These are phyloP conservation scores for Dynastes hyllus DNA, from an alignment of 2,888 invertebrate genomes.

Conservation along the genomic window DNA sequence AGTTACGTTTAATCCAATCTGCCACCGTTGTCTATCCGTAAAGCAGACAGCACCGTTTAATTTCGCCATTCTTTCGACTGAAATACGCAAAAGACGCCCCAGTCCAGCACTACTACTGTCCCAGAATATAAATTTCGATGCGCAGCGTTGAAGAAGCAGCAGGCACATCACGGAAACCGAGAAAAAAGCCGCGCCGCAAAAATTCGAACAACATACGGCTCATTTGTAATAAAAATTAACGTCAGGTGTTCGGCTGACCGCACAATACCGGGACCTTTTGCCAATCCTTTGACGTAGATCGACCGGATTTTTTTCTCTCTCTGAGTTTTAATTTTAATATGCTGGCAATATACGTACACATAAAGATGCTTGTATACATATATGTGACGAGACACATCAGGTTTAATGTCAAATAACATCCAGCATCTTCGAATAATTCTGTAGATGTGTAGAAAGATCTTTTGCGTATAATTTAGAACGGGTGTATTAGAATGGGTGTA, in stretches of 20 bases:
- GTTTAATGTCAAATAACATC: too few relatives aligned
- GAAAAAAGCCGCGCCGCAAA: slow-evolving; percentile 24
- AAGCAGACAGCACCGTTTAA: slow-evolving; percentile 6
- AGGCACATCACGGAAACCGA: slow-evolving; percentile 27
- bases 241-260: slow-evolving; percentile 40
- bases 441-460: too few relatives aligned
- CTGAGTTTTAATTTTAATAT: slow-evolving; percentile 29
- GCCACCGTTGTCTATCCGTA: slow-evolving; percentile 5
- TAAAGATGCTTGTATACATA: neutral
- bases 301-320: neutral
- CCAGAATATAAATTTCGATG: slow-evolving; percentile 41
- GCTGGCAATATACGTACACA: neutral
- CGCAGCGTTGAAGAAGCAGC: slow-evolving; percentile 10
- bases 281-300: slow-evolving; percentile 46
- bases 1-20: slow-evolving; percentile 9
- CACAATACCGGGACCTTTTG: slow-evolving; percentile 42
- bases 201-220: slow-evolving; percentile 41
- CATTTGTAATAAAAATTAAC: slow-evolving; percentile 47
- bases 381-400: too few relatives aligned
- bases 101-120: neutral
- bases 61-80: slow-evolving; percentile 6
- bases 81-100: neutral
- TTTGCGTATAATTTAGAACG: too few relatives aligned
- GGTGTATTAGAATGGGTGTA: too few relatives aligned
- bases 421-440: too few relatives aligned